A percentile compares a stretch with the other conserved stretches of the same genome.
phyloP scores from a whole-genome alignment of 2,113 vertebrate genomes.

The Sclerurus mexicanus region DNA sequence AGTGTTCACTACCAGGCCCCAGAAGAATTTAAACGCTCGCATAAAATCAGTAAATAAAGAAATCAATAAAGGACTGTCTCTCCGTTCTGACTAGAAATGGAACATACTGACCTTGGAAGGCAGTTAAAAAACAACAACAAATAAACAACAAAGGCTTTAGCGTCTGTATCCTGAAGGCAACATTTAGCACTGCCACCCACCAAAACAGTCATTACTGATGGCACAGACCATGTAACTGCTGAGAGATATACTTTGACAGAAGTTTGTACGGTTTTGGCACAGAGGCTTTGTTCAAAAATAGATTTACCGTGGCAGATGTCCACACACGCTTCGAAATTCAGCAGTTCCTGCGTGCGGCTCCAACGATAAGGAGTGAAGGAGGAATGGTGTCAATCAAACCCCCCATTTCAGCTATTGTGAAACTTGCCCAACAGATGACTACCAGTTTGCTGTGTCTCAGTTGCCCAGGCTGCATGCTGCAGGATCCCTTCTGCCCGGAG shows the following conservation, averaged over 20 bases:
- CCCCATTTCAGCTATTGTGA: not conserved
- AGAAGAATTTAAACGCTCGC: not conserved
- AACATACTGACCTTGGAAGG: not conserved
- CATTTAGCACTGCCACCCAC: not conserved
- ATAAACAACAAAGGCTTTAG: not conserved
- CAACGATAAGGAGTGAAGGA: constrained; percentile 9
- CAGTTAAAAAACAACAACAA: not conserved
- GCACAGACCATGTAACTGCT: not conserved
- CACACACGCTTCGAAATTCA: constrained; percentile 8
- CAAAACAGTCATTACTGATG: not conserved
- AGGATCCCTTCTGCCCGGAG: not conserved
- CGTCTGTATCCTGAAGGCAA: not conserved
- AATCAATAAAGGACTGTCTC: not conserved
- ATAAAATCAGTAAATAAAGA: not conserved
- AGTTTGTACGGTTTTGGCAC: constrained; percentile 23
- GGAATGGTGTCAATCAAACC: constrained; percentile 54
- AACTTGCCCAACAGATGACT: constrained; percentile 6
- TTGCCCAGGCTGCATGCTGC: not conserved
- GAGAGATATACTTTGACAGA: not conserved
- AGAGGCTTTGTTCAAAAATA: constrained; percentile 46
- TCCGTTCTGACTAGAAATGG: not conserved
- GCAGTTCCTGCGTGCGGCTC: not conserved
- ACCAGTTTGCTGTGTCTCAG: not conserved
- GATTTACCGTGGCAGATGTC: constrained; percentile 45
- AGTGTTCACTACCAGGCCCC: not conserved